phyloP scores from a whole-genome alignment of 1,140 invertebrate species.

The Holcopasites calliopsidis region DNA sequence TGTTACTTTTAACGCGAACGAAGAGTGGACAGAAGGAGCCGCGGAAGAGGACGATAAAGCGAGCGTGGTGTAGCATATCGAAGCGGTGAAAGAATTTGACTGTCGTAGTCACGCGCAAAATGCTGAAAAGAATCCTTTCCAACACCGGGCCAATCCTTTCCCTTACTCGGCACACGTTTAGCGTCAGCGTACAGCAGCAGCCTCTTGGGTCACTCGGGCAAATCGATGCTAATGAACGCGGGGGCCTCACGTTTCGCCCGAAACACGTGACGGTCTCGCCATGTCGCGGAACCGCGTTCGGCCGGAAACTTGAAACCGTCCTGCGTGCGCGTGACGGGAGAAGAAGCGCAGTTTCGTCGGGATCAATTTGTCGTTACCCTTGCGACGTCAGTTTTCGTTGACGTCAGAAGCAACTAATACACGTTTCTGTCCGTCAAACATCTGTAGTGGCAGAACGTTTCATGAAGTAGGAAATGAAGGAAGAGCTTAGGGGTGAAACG shows the following conservation, averaged over 20 bases:
- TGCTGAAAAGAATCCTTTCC: slow-evolving; percentile 38
- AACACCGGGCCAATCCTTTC: background rate
- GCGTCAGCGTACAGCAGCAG: slow-evolving; percentile 53
- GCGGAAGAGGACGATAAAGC: background rate
- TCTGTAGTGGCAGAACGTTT: no score
- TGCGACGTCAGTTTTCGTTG: no score
- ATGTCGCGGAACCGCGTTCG: background rate
- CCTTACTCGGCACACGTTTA: no score
- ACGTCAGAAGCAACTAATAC: no score
- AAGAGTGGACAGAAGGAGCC: no score
- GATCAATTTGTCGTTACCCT: background rate
- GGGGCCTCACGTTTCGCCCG: slow-evolving; percentile 38
- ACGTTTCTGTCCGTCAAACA: no score
- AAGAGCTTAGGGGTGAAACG: no score
- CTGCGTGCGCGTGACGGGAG: background rate
- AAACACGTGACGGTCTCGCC: slow-evolving; percentile 32
- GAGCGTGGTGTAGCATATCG: slow-evolving; percentile 16
- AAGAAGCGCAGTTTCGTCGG: background rate
- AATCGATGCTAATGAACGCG: slow-evolving; percentile 63
- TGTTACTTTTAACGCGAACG: no score
- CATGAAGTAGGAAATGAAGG: no score
- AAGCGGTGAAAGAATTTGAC: slow-evolving; percentile 38
- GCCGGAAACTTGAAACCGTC: background rate
- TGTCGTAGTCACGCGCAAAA: slow-evolving; percentile 19
- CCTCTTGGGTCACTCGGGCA: slow-evolving; percentile 48